Evolutionary conservation across 2,113 vertebrate species (phyloP), one percentile per base, ranked within the genome.

Genomic region (Corydoras sp.): DNA sequence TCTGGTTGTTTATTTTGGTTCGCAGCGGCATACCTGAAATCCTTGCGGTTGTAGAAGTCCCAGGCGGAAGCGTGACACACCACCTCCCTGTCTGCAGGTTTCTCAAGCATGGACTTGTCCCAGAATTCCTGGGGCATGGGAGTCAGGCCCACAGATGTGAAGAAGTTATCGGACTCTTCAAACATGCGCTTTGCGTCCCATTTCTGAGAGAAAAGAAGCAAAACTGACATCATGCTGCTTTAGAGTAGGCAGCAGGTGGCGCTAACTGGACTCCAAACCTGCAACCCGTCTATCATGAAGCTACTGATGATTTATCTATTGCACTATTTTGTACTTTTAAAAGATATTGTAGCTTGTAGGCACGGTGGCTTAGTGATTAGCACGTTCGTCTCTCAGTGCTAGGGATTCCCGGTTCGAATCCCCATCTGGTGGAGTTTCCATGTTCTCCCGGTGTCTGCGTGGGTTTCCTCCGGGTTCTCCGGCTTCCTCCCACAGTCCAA

Each of bases 31-130:
- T 80, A 99, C 97, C 97, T 96, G 89, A 99, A 99, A 83, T 99
- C 96, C 68, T 90, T 95, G 75, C 93, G 91, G 83, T 99, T 99
- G 87, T 93, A 96, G 85, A 99, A 99, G 84, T 99, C 96, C 96
- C 96, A 99, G 70, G 97, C 97, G 0, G 96, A 99, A 0, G 97
- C 96, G 0, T 99, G 97, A 24, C 97, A 99, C 74, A 99, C 95
- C 71, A 99, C 96, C 60, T 99, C 93, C 2, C 85, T 91, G 0
- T 94, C 91, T 0, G 24, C 55, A 0, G 97, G 97, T 55, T 97
- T 99, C 79, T 91, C 93, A 79, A 99, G 80, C 97, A 99, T 98
- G 0, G 96, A 99, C 51, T 82, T 68, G 0, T 86, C 0, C 97
- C 96, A 98, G 77, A 99, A 99, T 32, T 95, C 92, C 0, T 68